Conservation (phyloP, 2,888 invertebrate genomes). For the Papilio demoleus region DNA sequence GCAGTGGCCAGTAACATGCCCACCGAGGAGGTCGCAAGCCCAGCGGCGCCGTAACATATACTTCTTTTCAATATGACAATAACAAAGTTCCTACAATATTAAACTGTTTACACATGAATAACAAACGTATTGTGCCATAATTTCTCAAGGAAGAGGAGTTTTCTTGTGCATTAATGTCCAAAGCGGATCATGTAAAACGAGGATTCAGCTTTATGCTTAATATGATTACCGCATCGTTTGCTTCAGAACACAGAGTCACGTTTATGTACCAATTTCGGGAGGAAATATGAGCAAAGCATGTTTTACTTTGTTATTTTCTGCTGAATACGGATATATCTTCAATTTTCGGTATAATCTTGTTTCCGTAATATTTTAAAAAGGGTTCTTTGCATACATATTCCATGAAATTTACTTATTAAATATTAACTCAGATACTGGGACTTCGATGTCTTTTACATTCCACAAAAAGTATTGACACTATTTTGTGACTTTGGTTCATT, state of each 20-base stretch:
- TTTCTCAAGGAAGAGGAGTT: background rate
- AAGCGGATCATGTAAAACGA: conserved; percentile 52
- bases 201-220: conserved; percentile 55
- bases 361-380: conserved; percentile 13
- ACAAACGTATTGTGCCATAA: background rate
- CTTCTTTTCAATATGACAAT: too few species aligned
- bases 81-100: background rate
- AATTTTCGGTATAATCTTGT: conserved; percentile 19
- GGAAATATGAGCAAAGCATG: conserved; percentile 39
- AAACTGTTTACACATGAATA: background rate
- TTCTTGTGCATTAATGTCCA: conserved; percentile 45
- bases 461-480: too few species aligned
- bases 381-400: background rate
- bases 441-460: too few species aligned
- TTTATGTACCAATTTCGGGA: conserved; percentile 39
- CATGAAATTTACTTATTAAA: background rate
- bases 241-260: conserved; percentile 38
- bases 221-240: conserved; percentile 50
- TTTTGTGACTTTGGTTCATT: too few species aligned
- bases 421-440: background rate
- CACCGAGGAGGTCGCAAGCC: too few species aligned
- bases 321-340: conserved; percentile 29
- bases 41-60: too few species aligned
- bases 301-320: conserved; percentile 30
- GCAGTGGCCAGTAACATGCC: too few species aligned